Conservation (phyloP, 1,140 invertebrate species). For the Capitella teleta region DNA sequence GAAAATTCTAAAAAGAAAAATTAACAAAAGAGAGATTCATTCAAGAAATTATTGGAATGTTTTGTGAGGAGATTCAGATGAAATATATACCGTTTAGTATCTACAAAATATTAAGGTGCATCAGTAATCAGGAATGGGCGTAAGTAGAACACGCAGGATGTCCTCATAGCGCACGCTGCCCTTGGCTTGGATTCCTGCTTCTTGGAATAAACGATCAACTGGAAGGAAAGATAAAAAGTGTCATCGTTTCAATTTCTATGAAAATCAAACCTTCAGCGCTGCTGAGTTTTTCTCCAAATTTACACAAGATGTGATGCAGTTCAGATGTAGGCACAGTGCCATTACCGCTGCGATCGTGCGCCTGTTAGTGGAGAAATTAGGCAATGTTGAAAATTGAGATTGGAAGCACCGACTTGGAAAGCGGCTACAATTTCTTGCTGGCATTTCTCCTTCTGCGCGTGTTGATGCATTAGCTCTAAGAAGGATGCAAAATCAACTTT, state of each 20-base stretch:
- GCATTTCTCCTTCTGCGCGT: slow-evolving; percentile 72
- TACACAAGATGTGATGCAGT: slow-evolving; percentile 72
- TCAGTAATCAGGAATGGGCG: slow-evolving; percentile 90
- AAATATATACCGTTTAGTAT: too few relatives aligned
- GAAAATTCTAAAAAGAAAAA: too few relatives aligned
- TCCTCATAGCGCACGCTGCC: slow-evolving; percentile 79
- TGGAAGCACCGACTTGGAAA: too few relatives aligned
- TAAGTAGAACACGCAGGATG: slow-evolving; percentile 85
- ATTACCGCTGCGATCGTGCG: slow-evolving; percentile 61
- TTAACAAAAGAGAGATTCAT: too few relatives aligned
- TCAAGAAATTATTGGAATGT: too few relatives aligned
- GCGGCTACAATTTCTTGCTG: slow-evolving; percentile 81
- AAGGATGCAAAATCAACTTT: slow-evolving; percentile 94
- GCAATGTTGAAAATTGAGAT: too few relatives aligned
- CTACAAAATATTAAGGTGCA: too few relatives aligned
- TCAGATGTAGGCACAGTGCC: slow-evolving; percentile 71
- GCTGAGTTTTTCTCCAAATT: slow-evolving; percentile 82
- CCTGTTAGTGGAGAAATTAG: too few relatives aligned
- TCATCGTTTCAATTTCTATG: background rate
- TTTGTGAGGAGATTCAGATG: too few relatives aligned
- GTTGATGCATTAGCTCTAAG: slow-evolving; percentile 85
- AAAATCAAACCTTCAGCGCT: slow-evolving; percentile 62
- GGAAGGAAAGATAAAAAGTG: slow-evolving; percentile 28
- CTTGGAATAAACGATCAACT: slow-evolving; percentile 86
- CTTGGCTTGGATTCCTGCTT: slow-evolving; percentile 74